Base-by-base conservation (phyloP, 2,888 invertebrate genomes). In the Bombylius major region DNA sequence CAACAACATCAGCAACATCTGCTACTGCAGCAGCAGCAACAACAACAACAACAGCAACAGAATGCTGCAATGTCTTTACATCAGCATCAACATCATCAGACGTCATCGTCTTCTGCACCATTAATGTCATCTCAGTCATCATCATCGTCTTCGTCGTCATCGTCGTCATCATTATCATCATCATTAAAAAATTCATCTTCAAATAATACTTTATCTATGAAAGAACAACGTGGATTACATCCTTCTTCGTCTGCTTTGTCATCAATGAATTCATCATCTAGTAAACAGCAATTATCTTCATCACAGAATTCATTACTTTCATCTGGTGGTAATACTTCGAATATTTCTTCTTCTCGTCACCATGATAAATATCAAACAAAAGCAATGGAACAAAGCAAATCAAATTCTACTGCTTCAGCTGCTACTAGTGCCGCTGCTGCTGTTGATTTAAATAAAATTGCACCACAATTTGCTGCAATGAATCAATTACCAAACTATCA, bases 401-500 rank as follows among this genome's bases (percentile, higher is more conserved):
- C 51, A 53, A 23, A 3, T 23, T 23, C 23, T 1, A 23, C 23
- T 23, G 23, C 23, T 23, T 23, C 23, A 36, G 5, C 64, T 62
- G 39, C 65, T 64, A 54, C 65, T 64, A 54, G 60, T 63, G 47
- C 64, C 51, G 23, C 23, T 23, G 8, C 67, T 12, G 63, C 72
- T 4, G 66, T 69, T 31, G 80, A 79, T 51, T 64, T 78, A n/a
- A 79, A 78, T 61, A 80, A 80, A 69, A 76, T 79, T 58, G 73
- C 80, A 1, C 76, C 83, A 0, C 84, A 83, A 63, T 83, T 82
- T 63, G 70, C 80, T 3, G 56, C 58, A 2, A 78, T 79, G 70
- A 83, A 84, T 70, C 82, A 83, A 63, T 78, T 83, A 53, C 82
- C 83, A 3, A 84, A 84, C 65, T 84, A 84, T 65, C 82, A 82